phyloP scores from a whole-genome alignment of 2,797 vertebrate genomes.

The Prionace glauca region DNA sequence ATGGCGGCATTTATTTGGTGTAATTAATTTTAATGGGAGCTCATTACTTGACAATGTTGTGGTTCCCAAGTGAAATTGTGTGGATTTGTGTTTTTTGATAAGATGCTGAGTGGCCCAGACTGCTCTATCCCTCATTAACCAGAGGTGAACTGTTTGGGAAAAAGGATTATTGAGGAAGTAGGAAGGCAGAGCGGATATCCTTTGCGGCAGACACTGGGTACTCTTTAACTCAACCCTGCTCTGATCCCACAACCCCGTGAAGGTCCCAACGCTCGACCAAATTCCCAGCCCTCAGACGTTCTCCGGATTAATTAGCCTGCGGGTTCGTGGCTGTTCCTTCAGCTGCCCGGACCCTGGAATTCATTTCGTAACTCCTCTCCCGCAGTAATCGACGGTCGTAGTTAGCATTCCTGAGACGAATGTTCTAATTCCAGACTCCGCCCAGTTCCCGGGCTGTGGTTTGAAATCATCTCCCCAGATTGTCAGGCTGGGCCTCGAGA shows the following conservation, averaged over 20 bases:
- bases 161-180: background rate
- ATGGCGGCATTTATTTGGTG: background rate
- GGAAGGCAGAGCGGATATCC: too few species aligned
- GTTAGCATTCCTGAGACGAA: too few species aligned
- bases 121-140: background rate
- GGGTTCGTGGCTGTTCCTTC: background rate
- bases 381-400: too few species aligned
- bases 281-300: background rate
- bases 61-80: background rate
- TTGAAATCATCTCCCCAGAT: too few species aligned
- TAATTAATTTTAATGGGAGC: slow-evolving; percentile 24
- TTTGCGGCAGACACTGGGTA: too few species aligned
- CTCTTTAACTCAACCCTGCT: background rate
- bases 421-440: too few species aligned
- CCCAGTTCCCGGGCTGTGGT: too few species aligned
- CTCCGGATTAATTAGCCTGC: background rate
- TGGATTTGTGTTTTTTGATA: background rate
- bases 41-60: background rate
- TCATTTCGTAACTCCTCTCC: too few species aligned
- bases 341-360: background rate
- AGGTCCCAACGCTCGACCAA: background rate
- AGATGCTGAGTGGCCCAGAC: background rate
- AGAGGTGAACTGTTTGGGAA: background rate
- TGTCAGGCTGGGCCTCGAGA: too few species aligned
- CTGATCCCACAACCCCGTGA: background rate